Evolutionary conservation across 2,888 invertebrate species (phyloP), one percentile per base, ranked within the genome.

Genomic region (Ochropleura plecta): DNA sequence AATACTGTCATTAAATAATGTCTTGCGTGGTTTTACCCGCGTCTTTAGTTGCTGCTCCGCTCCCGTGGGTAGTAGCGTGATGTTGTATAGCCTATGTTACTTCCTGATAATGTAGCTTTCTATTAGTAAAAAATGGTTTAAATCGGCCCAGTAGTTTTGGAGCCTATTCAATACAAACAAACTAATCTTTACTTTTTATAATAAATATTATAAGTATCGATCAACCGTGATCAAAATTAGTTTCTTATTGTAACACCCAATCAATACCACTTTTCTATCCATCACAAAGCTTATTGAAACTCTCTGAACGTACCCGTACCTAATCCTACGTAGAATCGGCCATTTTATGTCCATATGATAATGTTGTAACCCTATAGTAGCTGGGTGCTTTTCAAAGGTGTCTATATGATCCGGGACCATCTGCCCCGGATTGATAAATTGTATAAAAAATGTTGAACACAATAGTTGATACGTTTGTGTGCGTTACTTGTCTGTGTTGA

Each of bases 391-490:
- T 95, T 93, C 90, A 93, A 95, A 95, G 94, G 94, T 95, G 94
- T 95, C 94, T 95, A 95, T 94, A 88, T 94, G 95, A 90, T 92
- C 90, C 88, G 83, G 87, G 92, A 91, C 94, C 96, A 96, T 96
- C 96, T 96, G 96, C 93, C 93, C 91, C 91, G 91, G 91, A 94
- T 95, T 96, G 95, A 95, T 95, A 95, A 94, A 96, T 93, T 93
- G 93, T 94, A 93, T 96, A 96, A 96, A 96, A 96, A 95, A 93
- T 91, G 87, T 90, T 89, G 88, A 89, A 91, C 90, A 93, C 91
- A 92, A 92, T 88, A 79, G 70, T 73, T n/a, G 76, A 49, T 87
- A 81, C 83, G 85, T 81, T 74, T 87, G 88, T 86, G 85, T 86
- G 89, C 91, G 92, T 92, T 91, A 89, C 85, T 88, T 78, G 84